Conservation (phyloP, 2,797 vertebrate genomes). For the Macroramphosus scolopax region DNA sequence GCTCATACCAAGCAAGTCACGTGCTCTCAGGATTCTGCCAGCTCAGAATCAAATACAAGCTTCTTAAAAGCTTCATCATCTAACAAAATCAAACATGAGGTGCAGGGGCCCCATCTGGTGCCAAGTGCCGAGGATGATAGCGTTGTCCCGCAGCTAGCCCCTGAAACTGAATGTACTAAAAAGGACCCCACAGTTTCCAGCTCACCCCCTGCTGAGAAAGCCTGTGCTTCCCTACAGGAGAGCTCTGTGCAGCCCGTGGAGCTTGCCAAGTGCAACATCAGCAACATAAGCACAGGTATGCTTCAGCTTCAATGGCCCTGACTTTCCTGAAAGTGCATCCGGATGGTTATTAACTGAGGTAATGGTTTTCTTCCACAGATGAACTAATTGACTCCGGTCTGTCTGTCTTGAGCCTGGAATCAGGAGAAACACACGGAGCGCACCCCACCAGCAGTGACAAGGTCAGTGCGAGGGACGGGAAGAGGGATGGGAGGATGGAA, state of each 20-base stretch:
- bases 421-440: constrained; percentile 66
- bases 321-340: not conserved
- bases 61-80: constrained; percentile 48
- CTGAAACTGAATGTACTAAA: constrained; percentile 49
- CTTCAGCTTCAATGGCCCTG: not conserved
- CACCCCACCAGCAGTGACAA: constrained; percentile 76
- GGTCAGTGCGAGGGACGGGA: constrained; percentile 63
- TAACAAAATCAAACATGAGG: constrained; percentile 23
- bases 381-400: constrained; percentile 74
- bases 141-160: constrained; percentile 30
- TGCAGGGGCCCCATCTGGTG: constrained; percentile 25
- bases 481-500: constrained; percentile 25
- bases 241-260: constrained; percentile 50
- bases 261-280: constrained; percentile 67
- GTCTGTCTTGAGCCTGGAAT: constrained; percentile 74
- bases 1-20: constrained; percentile 29
- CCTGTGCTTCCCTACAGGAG: constrained; percentile 37
- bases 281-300: constrained; percentile 70
- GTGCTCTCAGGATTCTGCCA: constrained; percentile 28
- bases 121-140: constrained; percentile 28
- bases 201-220: constrained; percentile 42
- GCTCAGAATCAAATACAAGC: constrained; percentile 39
- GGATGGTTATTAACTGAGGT: constrained; percentile 1
- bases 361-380: constrained; percentile 60
- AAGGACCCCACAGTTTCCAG: constrained; percentile 25